Base-by-base conservation (phyloP, 2,797 vertebrate species). In the Pseudomugil gertrudae region DNA sequence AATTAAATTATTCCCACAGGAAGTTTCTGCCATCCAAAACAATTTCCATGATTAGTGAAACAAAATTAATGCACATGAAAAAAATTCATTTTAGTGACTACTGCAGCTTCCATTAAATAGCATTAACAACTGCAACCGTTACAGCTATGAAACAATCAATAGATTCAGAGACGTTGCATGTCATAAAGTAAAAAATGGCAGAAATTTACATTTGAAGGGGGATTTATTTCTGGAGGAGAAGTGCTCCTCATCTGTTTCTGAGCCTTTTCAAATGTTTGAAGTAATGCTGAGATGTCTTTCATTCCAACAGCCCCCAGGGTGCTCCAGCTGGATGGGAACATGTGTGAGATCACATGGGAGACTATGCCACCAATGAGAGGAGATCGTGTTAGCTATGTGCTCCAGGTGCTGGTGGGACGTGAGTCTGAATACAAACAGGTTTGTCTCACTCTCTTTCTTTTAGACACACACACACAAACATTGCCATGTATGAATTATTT, bases 371-470 rank as follows among this genome's bases (percentile, higher is more conserved):
- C 97, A 45, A 98, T 99, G 98, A 98, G 95, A 92, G 97, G 97
- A 52, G 98, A 99, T 71, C 94, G 96, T 57, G 87, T 98, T 76
- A 95, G 89, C 90, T 99, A 99, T 23, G 81, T 97, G 67, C 95
- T 99, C 9, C 97, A 99, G 91, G 95, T 98, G 69, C 90, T 97
- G 87, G 95, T 97, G 67, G 97, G 97, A 74, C 95, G 95, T 77
- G 98, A 99, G 80, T 96, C 96, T 0, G 97, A 99, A 80, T 99
- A 97, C 88, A 98, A 97, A 93, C 98, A 99, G 97, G 98, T 95
- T 72, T 5, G 78, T 72, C 26, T 0, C 15, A 17, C 38, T 40
- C 38, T 17, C 1, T 17, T 5, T 36, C 13, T 15, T 15, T 17
- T 15, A 5, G 14, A 14, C 36, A 38, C 2, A 38, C 4, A 15